These are phyloP conservation scores for Ptyas mucosa DNA, from an alignment of 2,113 vertebrate genomes.

Conservation along the genomic window DNA sequence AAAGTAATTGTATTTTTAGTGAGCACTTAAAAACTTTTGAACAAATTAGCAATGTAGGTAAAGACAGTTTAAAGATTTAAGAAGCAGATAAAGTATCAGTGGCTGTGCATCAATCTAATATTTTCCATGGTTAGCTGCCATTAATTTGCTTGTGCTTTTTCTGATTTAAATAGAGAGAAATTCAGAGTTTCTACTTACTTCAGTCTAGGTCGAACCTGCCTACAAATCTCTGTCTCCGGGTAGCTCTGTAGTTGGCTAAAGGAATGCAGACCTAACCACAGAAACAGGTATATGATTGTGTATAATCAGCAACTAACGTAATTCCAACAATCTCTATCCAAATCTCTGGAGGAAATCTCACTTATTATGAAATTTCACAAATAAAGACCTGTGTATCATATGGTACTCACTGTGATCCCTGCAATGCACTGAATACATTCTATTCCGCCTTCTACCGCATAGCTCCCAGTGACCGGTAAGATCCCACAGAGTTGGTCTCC, in stretches of 20 bases:
- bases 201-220: neutral
- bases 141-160: neutral
- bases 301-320: neutral
- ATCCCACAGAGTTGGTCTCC: too few relatives aligned
- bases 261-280: neutral
- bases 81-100: neutral
- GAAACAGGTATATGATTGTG: neutral
- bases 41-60: neutral
- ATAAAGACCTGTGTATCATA: neutral
- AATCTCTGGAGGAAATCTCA: neutral
- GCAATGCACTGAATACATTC: neutral
- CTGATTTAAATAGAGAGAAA: neutral
- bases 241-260: neutral
- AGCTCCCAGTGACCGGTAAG: too few relatives aligned
- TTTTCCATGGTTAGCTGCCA: neutral
- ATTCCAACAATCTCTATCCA: neutral
- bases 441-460: too few relatives aligned
- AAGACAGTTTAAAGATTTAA: neutral
- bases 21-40: neutral
- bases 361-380: neutral
- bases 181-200: neutral
- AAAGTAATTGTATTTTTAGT: neutral
- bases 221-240: neutral
- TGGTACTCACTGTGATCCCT: neutral
- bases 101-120: neutral